Base-by-base conservation (phyloP, 64 coral and sea anemone genomes). In the Catalaphyllia jardinei region DNA sequence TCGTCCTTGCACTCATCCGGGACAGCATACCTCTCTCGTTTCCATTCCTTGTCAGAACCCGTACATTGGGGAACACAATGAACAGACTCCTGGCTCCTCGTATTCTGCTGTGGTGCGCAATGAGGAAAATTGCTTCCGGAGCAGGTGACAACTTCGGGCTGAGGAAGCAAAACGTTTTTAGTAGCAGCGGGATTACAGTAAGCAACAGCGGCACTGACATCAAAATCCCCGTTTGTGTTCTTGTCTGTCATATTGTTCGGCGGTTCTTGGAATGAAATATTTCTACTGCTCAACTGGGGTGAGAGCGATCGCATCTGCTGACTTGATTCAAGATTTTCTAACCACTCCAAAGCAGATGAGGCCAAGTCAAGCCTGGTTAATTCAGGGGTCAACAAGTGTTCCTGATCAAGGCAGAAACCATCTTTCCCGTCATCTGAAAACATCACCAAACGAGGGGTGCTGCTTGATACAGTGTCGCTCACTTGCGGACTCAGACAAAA, bases 1-100 rank as follows among this genome's bases (percentile, higher is more conserved):
- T 22, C 76, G 39, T 78, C 76, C 22, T 78, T 78, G 50, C 42
- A 78, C 52, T 78, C 76, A 78, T 78, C 76, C 18, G 76, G 76
- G 49, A 78, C 76, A 14, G 76, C 4, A 24, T 9, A 20, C 33
- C 76, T 22, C 1, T 46, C 22, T 78, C 76, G 39, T 27, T 78
- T 78, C 42, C 20, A 24, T 78, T 78, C 49, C 42, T 78, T n/a
- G 39, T 78, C 49, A 42, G 76, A 38, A 67, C 54, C 54, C 54
- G 54, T 12, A 57, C 15, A 57, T 57, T 57, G 54, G 15, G 54
- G 10, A 3, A 67, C 63, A 25, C 16, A 67, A 22, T 67, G 7
- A 67, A 22, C 63, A 67, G 33, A 6, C 50, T 76, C 33, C 42
- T 7, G 74, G 31, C 17, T 76, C 6, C 16, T 76, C 18, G 13